Evolutionary conservation across 2,797 vertebrate genomes (phyloP).

Genomic region (Diplodus puntazzo): DNA sequence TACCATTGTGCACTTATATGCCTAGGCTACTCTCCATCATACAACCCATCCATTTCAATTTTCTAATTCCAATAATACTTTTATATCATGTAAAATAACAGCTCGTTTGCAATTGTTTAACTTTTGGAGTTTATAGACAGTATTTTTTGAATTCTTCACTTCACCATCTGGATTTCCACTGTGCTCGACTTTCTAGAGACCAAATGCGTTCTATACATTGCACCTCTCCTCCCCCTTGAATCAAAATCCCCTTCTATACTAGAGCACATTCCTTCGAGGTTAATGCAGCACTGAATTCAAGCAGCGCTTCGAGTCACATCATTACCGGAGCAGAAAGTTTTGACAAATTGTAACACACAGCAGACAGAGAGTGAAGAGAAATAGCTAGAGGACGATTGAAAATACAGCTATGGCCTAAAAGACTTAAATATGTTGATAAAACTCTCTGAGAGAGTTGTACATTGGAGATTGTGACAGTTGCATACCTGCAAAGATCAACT

Average conservation of each 20-base stretch:
- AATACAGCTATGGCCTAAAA: background rate
- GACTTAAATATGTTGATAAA: background rate
- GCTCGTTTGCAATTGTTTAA: background rate
- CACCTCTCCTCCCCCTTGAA: no score
- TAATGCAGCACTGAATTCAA: conserved; percentile 13
- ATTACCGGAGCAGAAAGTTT: background rate
- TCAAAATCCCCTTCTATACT: conserved; percentile 2
- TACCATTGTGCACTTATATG: background rate
- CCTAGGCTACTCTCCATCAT: background rate
- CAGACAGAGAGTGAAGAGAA: background rate
- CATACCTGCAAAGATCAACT: background rate
- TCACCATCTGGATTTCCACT: background rate
- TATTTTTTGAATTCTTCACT: background rate
- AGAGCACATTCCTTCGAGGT: conserved; percentile 9
- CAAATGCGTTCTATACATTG: background rate
- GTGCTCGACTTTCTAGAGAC: background rate
- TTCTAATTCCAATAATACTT: background rate
- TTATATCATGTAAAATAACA: background rate
- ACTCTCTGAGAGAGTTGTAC: background rate
- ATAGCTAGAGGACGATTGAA: background rate
- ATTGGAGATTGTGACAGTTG: background rate
- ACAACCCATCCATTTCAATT: background rate
- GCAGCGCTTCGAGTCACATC: conserved; percentile 1
- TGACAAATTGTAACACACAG: background rate
- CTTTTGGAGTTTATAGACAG: background rate